Base-by-base conservation (phyloP, 2,888 invertebrate species). In the Eurytoma adleriae region DNA sequence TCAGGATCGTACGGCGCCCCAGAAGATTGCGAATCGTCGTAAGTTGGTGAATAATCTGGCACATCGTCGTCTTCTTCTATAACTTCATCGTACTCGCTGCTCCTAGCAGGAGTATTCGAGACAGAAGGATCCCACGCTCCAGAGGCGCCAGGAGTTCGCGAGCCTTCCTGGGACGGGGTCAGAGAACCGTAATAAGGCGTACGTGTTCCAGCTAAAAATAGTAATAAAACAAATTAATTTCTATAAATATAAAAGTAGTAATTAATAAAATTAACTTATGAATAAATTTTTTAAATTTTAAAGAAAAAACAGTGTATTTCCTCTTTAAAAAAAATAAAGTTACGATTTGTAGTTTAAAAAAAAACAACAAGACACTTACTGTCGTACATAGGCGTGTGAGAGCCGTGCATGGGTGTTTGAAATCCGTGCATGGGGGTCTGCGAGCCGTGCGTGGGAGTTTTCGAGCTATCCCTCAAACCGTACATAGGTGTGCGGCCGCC, bases 1-100 rank as follows among this genome's bases (percentile, higher is more conserved):
- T 95, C 95, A 18, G 96, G 95, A 13, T 95, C 96, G 91, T 96
- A 96, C 91, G 96, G 94, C 82, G 94, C 95, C 69, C 97, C 97
- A 3, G 97, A 97, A 18, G 97, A 97, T 91, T 97, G 96, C 16
- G 98, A 97, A 24, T 73, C 68, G 27, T 69, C 57, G 59, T 78
- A 78, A 18, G 68, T 54, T n/a, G 81, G 78, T n/a, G 78, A 81
- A 57, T 16, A 67, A 82, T 94, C 94, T 16, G 95, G 95, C 1
- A 91, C 91, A 0, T 91, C 91, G 82, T 92, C 92, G 27, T 92
- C 91, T 83, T 92, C 92, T 72, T 91, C 90, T 12, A 7, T 2
- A 82, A 90, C 91, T 79, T 91, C 91, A 84, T 93, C 92, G 84
- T 92, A 92, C 75, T 93, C 93, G 78, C 87, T 88, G 40, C 87